Percentiles rank a stretch among this genome's conserved stretches.
Evolutionary conservation across 2,797 vertebrate species (phyloP).

Genomic region (Dermochelys coriacea): DNA sequence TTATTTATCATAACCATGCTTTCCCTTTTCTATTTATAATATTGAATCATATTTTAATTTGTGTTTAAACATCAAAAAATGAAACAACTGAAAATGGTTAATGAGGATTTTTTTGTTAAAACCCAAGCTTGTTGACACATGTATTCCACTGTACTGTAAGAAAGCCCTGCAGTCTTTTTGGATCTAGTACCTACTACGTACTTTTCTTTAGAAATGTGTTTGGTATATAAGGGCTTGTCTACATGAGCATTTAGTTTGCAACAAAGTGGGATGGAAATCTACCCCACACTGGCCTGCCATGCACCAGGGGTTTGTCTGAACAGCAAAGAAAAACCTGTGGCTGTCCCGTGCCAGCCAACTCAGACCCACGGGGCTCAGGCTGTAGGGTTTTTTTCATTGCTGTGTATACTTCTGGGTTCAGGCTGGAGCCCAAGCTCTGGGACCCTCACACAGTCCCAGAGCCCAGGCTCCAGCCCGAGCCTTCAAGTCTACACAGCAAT

Average conservation of each 20-base stretch:
- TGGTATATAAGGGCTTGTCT: neutral
- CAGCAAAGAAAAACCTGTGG: neutral
- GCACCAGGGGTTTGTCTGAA: neutral
- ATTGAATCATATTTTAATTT: slow-evolving; percentile 1
- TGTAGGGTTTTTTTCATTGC: neutral
- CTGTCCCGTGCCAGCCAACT: neutral
- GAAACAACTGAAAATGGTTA: neutral
- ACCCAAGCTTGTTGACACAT: neutral
- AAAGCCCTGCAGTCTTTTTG: neutral
- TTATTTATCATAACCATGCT: neutral
- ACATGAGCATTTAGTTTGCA: neutral
- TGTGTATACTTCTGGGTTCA: neutral
- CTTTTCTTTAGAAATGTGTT: neutral
- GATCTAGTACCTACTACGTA: neutral
- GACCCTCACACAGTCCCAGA: too few species aligned
- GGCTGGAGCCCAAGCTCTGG: neutral
- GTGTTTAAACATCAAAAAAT: neutral
- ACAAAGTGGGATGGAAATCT: neutral
- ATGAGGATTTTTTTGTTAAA: neutral
- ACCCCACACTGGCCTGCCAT: neutral
- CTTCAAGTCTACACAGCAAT: too few species aligned
- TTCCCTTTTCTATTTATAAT: neutral
- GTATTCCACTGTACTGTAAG: neutral
- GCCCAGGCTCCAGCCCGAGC: too few species aligned
- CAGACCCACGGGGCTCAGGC: neutral